Percentiles rank a stretch among this genome's conserved stretches.
Conservation (phyloP, 2,113 vertebrate species). For the Elephas maximus region DNA sequence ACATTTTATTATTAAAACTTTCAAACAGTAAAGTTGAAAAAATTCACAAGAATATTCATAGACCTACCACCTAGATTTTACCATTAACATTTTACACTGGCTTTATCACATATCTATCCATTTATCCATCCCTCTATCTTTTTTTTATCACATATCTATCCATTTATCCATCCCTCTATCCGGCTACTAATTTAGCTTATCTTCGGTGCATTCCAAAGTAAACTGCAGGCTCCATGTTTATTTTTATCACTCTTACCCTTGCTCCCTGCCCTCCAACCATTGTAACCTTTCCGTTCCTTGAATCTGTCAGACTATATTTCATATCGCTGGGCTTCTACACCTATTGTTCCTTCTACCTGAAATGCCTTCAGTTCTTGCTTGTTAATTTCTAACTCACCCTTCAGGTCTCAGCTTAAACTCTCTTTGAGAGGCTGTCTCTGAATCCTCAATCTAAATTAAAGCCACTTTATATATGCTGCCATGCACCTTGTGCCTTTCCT, state of each 20-base stretch:
- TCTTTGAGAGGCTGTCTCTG: not conserved
- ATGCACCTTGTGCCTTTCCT: not conserved
- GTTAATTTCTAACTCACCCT: not conserved
- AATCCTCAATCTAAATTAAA: not conserved
- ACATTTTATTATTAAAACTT: constrained; percentile 17
- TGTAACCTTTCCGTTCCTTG: not conserved
- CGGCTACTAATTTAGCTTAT: not conserved
- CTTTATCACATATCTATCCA: not conserved
- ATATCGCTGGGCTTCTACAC: not conserved
- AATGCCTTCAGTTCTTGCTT: not conserved
- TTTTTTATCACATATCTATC: no score
- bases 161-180: not conserved
- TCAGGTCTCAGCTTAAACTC: not conserved
- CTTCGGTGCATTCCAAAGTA: not conserved
- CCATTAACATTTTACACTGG: not conserved
- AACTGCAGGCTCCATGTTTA: not conserved
- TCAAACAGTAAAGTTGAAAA: not conserved
- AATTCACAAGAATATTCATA: not conserved
- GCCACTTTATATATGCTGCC: not conserved
- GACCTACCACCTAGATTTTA: not conserved
- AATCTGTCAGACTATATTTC: not conserved
- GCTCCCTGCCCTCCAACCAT: not conserved
- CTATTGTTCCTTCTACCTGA: not conserved
- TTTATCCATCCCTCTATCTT: not conserved
- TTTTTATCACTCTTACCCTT: not conserved